Evolutionary conservation across 1,140 invertebrate genomes (phyloP), one percentile per base, ranked within the genome.

Genomic region (Drosophila insularis): DNA sequence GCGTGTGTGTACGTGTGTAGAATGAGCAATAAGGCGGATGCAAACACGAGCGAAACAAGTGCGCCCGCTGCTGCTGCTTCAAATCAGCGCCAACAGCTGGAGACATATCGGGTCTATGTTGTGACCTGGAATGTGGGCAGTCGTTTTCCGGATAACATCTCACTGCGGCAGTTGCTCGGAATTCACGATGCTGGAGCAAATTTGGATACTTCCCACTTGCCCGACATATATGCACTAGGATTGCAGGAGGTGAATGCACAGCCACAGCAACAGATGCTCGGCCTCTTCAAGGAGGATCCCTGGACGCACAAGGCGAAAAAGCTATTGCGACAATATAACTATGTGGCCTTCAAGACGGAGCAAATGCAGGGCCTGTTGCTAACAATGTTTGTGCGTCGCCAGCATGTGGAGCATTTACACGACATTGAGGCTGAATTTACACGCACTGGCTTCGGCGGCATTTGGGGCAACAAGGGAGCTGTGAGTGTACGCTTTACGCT

Each of bases 391-490:
- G 94, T 94, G 31, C 93, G 96, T 56, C 93, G 96, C 73, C 95
- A 95, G 80, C 96, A 98, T 93, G 91, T 99, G 0, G 93, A 94
- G 19, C 95, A 96, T 92, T 91, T 98, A 23, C 93, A 96, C 76
- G 95, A 96, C 82, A 95, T 98, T 58, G 96, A 98, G 91, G 95
- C 95, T 14, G 95, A 96, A 79, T 96, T 96, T 82, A 98, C 97
- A 0, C 95, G 95, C 79, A 98, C 97, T 56, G 98, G 98, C 0
- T 94, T 98, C 71, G 95, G 95, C 37, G 98, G 98, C 65, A 95
- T 97, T 90, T 98, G 97, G 97, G 98, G 98, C 62, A 99, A 98
- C 92, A 99, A 99, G 94, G 98, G 98, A 19, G 98, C 96, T 2
- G 96, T 98, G 0, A 97, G 96, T 84, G 94, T 98, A 54, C 93